phyloP scores from a whole-genome alignment of 2,888 invertebrate genomes.

The Apodemia duryi region DNA sequence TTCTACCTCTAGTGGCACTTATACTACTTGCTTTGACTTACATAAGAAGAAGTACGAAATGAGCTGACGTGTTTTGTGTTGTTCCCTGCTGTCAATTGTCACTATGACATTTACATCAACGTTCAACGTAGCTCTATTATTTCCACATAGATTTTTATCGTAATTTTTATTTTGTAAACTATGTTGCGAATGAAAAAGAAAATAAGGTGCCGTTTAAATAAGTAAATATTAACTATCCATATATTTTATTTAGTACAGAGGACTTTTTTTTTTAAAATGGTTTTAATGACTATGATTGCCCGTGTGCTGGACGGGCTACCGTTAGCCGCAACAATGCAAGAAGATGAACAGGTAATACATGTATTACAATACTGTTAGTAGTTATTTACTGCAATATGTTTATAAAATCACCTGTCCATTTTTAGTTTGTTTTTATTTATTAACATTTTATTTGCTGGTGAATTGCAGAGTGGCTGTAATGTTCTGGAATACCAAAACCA shows the following conservation, averaged over 20 bases:
- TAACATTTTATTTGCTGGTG: constrained; percentile 54
- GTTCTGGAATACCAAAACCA: constrained; percentile 99
- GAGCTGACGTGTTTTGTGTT: constrained; percentile 62
- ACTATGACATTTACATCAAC: constrained; percentile 44
- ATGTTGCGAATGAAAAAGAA: constrained; percentile 52
- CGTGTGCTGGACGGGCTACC: constrained; percentile 96
- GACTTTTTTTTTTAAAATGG: constrained; percentile 81
- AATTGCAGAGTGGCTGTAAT: constrained; percentile 91
- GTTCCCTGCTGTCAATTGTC: constrained; percentile 27
- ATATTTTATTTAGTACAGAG: constrained; percentile 41
- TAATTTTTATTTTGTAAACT: constrained; percentile 38
- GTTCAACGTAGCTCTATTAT: constrained; percentile 54
- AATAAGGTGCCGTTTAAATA: constrained; percentile 41
- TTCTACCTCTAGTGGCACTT: too few relatives aligned
- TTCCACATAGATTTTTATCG: constrained; percentile 40
- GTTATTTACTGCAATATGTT: constrained; percentile 1
- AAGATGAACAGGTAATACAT: constrained; percentile 93
- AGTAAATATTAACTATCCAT: constrained; percentile 30
- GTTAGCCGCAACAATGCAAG: constrained; percentile 97
- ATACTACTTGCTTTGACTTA: too few relatives aligned
- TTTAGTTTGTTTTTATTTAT: constrained; percentile 37
- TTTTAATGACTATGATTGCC: constrained; percentile 98
- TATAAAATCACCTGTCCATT: constrained; percentile 13
- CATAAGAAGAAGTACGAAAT: constrained; percentile 34
- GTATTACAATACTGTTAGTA: background rate